Conservation (phyloP, 2,113 vertebrate species). For the Brachypodius melanocephalos region DNA sequence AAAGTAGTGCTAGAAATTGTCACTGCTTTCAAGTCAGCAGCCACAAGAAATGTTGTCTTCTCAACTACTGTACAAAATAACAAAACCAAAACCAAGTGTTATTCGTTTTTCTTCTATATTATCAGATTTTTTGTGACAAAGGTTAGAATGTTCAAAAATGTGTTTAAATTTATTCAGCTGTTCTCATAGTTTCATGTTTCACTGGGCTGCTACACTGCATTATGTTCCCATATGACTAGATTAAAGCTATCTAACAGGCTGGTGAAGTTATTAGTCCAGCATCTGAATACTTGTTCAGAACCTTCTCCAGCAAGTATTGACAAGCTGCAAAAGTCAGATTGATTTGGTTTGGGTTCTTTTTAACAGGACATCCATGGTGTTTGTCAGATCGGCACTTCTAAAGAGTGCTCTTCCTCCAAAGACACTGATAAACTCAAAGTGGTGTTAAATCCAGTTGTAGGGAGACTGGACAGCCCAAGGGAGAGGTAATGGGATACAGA, state of each 20-base stretch:
- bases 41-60: constrained; percentile 25
- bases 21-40: constrained; percentile 42
- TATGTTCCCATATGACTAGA: constrained; percentile 56
- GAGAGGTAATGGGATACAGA: constrained; percentile 18
- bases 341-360: neutral
- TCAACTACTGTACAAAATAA: constrained; percentile 58
- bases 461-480: neutral
- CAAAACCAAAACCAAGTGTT: constrained; percentile 48
- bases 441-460: neutral
- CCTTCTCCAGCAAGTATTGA: neutral
- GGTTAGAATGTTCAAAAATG: constrained; percentile 57
- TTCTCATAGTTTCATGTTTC: constrained; percentile 70
- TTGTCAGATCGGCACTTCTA: neutral
- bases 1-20: constrained; percentile 32
- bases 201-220: constrained; percentile 52
- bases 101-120: constrained; percentile 52
- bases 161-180: constrained; percentile 73
- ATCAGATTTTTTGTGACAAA: constrained; percentile 66
- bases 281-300: constrained; percentile 28
- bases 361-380: neutral
- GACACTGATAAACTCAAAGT: neutral
- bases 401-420: neutral
- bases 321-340: neutral
- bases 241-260: constrained; percentile 59
- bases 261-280: constrained; percentile 30